phyloP scores from a whole-genome alignment of 2,888 invertebrate species.

The Adineta ricciae region DNA sequence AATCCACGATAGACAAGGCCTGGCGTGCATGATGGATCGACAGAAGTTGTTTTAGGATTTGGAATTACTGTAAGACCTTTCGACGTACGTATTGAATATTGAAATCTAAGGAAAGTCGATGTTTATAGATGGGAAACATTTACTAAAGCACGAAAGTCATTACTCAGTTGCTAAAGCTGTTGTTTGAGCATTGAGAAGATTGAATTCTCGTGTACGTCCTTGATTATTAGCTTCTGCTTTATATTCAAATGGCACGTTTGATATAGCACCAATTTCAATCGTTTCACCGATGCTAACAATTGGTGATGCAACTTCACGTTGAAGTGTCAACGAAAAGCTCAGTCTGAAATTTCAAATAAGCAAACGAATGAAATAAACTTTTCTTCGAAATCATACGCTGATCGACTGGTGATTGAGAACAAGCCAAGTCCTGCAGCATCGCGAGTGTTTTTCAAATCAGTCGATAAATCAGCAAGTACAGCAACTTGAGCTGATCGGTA shows the following conservation, averaged over 20 bases:
- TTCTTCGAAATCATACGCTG: background rate
- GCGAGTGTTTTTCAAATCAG: background rate
- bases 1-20: background rate
- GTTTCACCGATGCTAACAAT: background rate
- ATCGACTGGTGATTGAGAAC: background rate
- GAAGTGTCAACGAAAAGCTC: conserved; percentile 10
- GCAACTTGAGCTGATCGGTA: background rate
- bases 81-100: background rate
- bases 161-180: background rate
- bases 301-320: conserved; percentile 3
- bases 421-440: background rate
- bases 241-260: background rate
- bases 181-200: background rate
- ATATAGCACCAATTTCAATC: background rate
- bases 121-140: background rate
- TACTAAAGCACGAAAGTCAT: background rate
- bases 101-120: background rate
- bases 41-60: background rate
- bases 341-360: background rate
- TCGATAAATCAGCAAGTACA: background rate
- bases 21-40: background rate
- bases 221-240: background rate
- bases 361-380: background rate
- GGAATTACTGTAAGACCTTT: background rate
- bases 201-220: background rate